Evolutionary conservation across 2,113 vertebrate species (phyloP), one percentile per base, ranked within the genome.

Genomic region (Leucoraja erinaceus): DNA sequence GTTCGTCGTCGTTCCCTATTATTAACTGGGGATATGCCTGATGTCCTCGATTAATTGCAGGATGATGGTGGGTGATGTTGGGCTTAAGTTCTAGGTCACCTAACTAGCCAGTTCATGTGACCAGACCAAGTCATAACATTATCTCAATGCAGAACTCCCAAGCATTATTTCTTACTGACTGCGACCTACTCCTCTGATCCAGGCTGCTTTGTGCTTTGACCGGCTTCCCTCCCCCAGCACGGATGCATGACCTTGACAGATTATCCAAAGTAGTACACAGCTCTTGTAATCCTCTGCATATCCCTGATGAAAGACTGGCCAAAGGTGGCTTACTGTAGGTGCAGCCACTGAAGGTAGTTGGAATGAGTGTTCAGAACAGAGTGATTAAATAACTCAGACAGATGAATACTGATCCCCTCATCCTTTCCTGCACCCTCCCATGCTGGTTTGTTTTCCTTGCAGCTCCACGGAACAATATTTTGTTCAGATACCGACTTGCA

Each of bases 201-300:
- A n/a, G 10, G 25, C 56, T 86, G 11, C 81, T 86, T 28, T 61
- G 5, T n/a, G 28, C 28, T 7, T 31, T n/a, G 28, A 31, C 59
- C 7, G 59, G 12, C 59, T 88, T 31, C n/a, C 59, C 28, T 31
- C 59, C 83, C 59, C 59, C 59, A 16, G 28, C 11, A 63, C n/a
- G n/a, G 63, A 88, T 63, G 14, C 59, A 88, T 33, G 63, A 88
- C 59, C 83, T 63, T 88, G 83, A 88, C 63, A 88, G 61, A 33
- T 88, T 88, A 18, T 59, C 83, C 28, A 31, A 47, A 88, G 59
- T 31, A 31, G 28, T 63, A n/a, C n/a, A 31, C 28, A 88, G 61
- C 16, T 12, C n/a, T 63, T 88, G 14, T 8, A n/a, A 66, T 63
- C 56, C 14, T 18, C 56, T 14, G 16, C 28, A 63, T 14, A 18